Conservation (phyloP, 2,113 vertebrate genomes). For the Anthoscopus minutus region DNA sequence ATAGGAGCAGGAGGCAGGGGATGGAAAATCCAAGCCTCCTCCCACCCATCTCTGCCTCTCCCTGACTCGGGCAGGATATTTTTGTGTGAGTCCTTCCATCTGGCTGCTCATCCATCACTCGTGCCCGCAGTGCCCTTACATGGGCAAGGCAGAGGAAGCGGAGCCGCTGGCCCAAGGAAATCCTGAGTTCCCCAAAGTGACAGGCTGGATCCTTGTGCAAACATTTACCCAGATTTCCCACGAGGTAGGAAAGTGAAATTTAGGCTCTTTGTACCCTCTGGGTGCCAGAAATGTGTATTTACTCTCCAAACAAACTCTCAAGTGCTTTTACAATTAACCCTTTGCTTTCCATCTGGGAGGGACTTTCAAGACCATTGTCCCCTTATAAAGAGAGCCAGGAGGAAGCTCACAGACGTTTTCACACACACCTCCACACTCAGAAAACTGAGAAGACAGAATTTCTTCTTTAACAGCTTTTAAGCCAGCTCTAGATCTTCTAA, state of each 20-base stretch:
- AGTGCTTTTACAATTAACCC: neutral
- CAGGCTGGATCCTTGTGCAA: neutral
- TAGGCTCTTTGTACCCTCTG: slow-evolving; percentile 15
- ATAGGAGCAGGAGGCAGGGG: accelerated
- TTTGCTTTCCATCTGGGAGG: neutral
- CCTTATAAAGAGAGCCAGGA: neutral
- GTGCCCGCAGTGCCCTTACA: slow-evolving; percentile 47
- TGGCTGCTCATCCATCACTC: neutral
- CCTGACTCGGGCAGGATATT: neutral
- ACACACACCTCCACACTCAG: neutral
- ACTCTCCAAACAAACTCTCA: neutral
- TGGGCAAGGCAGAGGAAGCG: slow-evolving; percentile 33
- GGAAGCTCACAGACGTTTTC: neutral
- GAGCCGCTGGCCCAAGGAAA: neutral
- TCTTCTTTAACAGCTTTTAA: neutral
- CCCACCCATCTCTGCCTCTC: neutral
- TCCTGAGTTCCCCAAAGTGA: neutral
- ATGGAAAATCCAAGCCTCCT: neutral
- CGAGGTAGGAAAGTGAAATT: neutral
- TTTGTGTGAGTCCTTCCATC: neutral
- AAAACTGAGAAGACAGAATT: neutral
- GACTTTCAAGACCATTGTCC: accelerated
- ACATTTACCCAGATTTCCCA: slow-evolving; percentile 30
- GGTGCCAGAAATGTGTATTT: slow-evolving; percentile 4
- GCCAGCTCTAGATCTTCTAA: neutral